A percentile compares a stretch with the other conserved stretches of the same genome.
phyloP scores from a whole-genome alignment of 2,113 vertebrate genomes.

The Salvelinus alpinus region DNA sequence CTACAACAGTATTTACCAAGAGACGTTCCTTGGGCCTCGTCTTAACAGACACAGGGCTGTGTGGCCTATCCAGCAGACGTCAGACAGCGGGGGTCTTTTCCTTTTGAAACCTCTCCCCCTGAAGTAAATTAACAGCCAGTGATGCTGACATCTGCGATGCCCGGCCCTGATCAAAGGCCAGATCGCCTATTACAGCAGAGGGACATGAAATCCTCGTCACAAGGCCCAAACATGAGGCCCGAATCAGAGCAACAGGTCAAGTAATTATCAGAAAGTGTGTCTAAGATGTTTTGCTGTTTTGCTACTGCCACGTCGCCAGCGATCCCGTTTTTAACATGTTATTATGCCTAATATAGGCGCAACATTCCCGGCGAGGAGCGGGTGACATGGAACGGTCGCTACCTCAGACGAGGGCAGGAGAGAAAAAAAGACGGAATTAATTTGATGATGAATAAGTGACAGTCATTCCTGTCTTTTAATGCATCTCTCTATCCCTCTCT shows the following conservation, averaged over 20 bases:
- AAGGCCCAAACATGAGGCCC: conserved; percentile 19
- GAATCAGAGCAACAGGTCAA: conserved; percentile 77
- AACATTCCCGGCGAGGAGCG: conserved; percentile 66
- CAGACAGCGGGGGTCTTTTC: too few relatives aligned
- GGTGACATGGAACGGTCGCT: neutral
- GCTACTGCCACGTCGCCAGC: too few relatives aligned
- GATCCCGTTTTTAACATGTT: conserved; percentile 15
- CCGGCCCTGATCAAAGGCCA: conserved; percentile 71
- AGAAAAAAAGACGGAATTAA: conserved; percentile 78
- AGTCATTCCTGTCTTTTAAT: conserved; percentile 70
- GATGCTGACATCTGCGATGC: conserved; percentile 77
- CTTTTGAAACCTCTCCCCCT: conserved; percentile 36
- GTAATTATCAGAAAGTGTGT: conserved; percentile 78
- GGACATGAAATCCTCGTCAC: conserved; percentile 70
- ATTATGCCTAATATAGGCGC: conserved; percentile 69
- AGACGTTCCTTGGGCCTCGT: too few relatives aligned
- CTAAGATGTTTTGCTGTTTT: conserved; percentile 73
- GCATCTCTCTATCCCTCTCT: conserved; percentile 42
- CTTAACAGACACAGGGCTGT: too few relatives aligned
- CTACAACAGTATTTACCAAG: too few relatives aligned
- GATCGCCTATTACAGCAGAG: conserved; percentile 68
- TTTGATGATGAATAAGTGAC: conserved; percentile 87
- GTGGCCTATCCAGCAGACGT: too few relatives aligned
- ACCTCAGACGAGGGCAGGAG: conserved; percentile 67
- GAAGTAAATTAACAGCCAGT: conserved; percentile 79